phyloP scores from a whole-genome alignment of 2,797 vertebrate genomes.

The Galago senegalensis region DNA sequence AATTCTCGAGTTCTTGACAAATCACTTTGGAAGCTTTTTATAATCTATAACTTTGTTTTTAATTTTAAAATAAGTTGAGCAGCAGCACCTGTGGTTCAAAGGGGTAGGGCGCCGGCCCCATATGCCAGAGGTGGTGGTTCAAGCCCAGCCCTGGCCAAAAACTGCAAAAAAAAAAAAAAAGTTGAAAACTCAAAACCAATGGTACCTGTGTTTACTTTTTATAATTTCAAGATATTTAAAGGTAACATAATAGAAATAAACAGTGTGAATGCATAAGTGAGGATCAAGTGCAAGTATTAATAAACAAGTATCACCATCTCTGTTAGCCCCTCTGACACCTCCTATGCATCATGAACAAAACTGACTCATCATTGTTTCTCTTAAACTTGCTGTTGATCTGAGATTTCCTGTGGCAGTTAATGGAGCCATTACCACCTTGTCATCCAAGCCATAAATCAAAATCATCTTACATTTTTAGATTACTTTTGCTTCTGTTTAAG shows the following conservation, averaged over 20 bases:
- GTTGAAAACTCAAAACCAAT: background rate
- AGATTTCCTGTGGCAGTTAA: background rate
- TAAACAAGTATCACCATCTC: background rate
- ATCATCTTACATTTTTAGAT: background rate
- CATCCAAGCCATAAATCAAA: conserved; percentile 15
- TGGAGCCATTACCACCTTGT: background rate
- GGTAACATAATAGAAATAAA: background rate
- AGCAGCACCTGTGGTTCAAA: no score
- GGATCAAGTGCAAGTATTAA: background rate
- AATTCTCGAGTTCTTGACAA: background rate
- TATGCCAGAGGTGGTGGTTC: no score
- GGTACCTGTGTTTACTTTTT: background rate
- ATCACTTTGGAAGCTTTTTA: background rate
- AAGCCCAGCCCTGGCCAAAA: no score
- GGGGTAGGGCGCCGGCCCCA: no score
- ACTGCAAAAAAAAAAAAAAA: background rate
- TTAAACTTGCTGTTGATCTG: background rate
- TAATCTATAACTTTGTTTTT: background rate
- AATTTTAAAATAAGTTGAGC: conserved; percentile 11
- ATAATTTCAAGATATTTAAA: conserved; percentile 24
- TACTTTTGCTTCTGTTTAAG: background rate
- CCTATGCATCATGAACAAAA: background rate
- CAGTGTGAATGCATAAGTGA: background rate
- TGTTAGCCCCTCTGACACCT: background rate
- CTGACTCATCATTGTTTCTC: background rate